Evolutionary conservation across 2,797 vertebrate genomes (phyloP), one percentile per base, ranked within the genome.

Genomic region (Pseudopleuronectes americanus): DNA sequence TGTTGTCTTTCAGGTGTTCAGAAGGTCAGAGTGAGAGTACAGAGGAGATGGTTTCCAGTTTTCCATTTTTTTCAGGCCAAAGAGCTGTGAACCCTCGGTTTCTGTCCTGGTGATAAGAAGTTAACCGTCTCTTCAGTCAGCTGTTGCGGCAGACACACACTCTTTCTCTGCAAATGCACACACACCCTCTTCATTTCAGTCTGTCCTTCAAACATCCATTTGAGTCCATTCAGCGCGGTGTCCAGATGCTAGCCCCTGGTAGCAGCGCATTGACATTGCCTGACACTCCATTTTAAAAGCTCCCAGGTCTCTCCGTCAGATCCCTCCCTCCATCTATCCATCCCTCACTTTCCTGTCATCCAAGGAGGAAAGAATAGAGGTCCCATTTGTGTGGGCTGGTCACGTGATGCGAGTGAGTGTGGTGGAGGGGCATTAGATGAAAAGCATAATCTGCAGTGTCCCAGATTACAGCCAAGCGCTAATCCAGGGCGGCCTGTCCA

Each of bases 371-470:
- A 85, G 71, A 79, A 80, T 77, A 81, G 75, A 70, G 74, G 79
- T 80, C 84, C 78, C 72, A 86, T 91, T 92, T 83, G 87, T 79
- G 77, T 55, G 68, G 58, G 56, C 28, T 21, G 71, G 85, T 93
- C 89, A 93, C 60, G 64, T 92, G 92, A 74, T 55, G 33, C 19
- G 68, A 53, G 45, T 47, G 64, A 31, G 64, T 77, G 72, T 33
- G 47, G 55, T 33, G 28, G 31, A 19, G 45, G 69, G 61, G 73
- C 66, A 71, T 74, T 81, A 86, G 80, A 89, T 88, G 82, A 87
- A 90, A 87, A 84, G 80, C 76, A 76, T 94, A 95, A 95, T 95
- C 94, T 92, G 90, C 84, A 77, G 84, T 92, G 93, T 86, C 93
- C 94, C 90, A 94, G 94, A 95, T 95, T 95, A 93, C 76, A 84